Conservation (phyloP, 1,140 invertebrate species). For the Drosophila repletoides region DNA sequence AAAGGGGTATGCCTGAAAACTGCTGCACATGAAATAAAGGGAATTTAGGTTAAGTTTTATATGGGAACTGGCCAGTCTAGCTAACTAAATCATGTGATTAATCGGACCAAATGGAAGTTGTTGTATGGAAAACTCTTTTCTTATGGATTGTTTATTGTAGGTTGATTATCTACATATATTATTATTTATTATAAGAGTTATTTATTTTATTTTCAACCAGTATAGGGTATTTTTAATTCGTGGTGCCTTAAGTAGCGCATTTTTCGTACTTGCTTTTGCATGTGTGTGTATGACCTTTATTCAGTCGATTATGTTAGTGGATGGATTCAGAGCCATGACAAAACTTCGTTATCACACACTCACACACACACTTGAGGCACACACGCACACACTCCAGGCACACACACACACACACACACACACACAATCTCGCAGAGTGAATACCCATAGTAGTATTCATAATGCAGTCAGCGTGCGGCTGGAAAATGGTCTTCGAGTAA, state of each 20-base stretch:
- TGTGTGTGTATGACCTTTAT: slow-evolving; percentile 21
- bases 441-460: background rate
- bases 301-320: background rate
- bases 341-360: slow-evolving; percentile 34
- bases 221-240: background rate
- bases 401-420: background rate
- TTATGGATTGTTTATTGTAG: too few relatives aligned
- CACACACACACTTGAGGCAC: too few relatives aligned
- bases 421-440: background rate
- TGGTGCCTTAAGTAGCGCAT: background rate
- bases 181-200: too few relatives aligned
- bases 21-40: too few relatives aligned
- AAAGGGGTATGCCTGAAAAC: too few relatives aligned
- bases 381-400: background rate
- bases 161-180: too few relatives aligned
- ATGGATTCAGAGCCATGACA: slow-evolving; percentile 14
- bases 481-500: background rate
- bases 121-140: too few relatives aligned
- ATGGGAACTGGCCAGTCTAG: too few relatives aligned
- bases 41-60: too few relatives aligned
- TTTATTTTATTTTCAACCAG: too few relatives aligned
- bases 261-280: background rate
- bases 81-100: too few relatives aligned
- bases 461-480: slow-evolving; percentile 6
- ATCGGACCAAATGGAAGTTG: too few relatives aligned